These are phyloP conservation scores for Ommatoiulus sabulosus DNA, from an alignment of 2,888 invertebrate species.

Conservation along the genomic window DNA sequence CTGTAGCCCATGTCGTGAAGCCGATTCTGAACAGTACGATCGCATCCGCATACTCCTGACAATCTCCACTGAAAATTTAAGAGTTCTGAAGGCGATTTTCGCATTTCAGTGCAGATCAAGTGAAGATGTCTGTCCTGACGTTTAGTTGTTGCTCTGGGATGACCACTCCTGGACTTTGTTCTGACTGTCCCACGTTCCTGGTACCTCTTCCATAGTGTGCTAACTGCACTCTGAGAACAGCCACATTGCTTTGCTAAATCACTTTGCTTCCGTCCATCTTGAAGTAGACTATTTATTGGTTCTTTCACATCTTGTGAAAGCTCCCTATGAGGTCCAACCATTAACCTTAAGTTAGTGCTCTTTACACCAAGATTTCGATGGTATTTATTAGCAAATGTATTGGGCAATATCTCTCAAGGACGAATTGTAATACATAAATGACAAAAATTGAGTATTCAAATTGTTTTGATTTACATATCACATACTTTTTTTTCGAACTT, in stretches of 20 bases:
- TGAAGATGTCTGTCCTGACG: too few relatives aligned
- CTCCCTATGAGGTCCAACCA: background rate
- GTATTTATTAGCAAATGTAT: background rate
- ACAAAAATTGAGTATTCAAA: background rate
- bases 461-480: constrained; percentile 31
- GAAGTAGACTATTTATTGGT: background rate
- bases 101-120: too few relatives aligned
- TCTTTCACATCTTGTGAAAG: background rate
- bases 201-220: too few relatives aligned
- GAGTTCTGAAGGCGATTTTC: too few relatives aligned
- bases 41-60: too few relatives aligned
- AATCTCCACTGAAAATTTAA: too few relatives aligned
- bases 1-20: constrained; percentile 16
- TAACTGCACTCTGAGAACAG: background rate
- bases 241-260: background rate
- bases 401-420: background rate
- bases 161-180: too few relatives aligned
- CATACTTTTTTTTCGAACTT: constrained; percentile 2
- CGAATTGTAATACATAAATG: constrained; percentile 16
- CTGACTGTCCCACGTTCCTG: too few relatives aligned
- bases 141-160: too few relatives aligned
- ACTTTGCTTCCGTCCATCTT: background rate
- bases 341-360: background rate
- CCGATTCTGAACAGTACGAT: background rate
- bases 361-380: background rate